A percentile compares a stretch with the other conserved stretches of the same genome.
These are phyloP conservation scores for Gymnothorax javanicus DNA, from an alignment of 2,797 vertebrate genomes.

Conservation along the genomic window DNA sequence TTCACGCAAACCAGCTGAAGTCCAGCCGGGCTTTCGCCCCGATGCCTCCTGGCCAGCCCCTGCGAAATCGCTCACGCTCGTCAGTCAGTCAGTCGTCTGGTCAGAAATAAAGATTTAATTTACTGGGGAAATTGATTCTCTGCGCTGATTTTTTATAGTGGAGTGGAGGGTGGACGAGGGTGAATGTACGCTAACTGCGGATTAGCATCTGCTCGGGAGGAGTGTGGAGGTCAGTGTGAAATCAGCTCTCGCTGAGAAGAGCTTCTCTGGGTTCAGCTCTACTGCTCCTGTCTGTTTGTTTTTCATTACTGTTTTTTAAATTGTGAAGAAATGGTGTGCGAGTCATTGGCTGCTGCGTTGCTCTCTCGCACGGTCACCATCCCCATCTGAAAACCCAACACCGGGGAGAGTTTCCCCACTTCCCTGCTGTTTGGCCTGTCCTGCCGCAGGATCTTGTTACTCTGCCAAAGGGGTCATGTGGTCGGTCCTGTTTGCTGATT, in stretches of 20 bases:
- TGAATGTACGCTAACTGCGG: constrained; percentile 41
- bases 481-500: too few species aligned
- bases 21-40: constrained; percentile 43
- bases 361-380: neutral
- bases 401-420: neutral
- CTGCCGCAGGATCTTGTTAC: constrained; percentile 33
- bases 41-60: constrained; percentile 43
- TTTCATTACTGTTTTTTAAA: neutral
- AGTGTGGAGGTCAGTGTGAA: constrained; percentile 45
- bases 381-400: constrained; percentile 27
- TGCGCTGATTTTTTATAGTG: constrained; percentile 54
- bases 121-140: constrained; percentile 68
- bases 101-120: constrained; percentile 61
- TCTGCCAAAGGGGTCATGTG: neutral
- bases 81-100: constrained; percentile 38
- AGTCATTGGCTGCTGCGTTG: neutral
- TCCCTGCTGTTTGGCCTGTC: constrained; percentile 4
- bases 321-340: neutral
- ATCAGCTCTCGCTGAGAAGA: constrained; percentile 48
- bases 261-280: constrained; percentile 36
- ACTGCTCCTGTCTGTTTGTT: neutral
- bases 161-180: constrained; percentile 1
- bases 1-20: constrained; percentile 15
- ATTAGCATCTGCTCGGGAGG: constrained; percentile 40
- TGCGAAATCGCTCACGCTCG: constrained; percentile 65